Conservation (phyloP, 2,888 invertebrate species). For the Yponomeuta plumbellus region DNA sequence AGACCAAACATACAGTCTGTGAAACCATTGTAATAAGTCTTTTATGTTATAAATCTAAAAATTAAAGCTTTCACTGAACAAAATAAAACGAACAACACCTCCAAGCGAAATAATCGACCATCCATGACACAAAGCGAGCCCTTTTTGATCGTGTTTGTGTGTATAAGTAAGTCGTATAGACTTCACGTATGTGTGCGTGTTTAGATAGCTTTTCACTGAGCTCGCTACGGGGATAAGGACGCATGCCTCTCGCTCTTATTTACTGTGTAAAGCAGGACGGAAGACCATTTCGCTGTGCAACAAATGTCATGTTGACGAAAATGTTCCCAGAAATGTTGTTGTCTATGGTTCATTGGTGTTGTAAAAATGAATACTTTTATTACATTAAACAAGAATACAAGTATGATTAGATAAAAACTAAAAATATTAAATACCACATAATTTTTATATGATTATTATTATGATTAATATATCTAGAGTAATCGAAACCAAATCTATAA, state of each 20-base stretch:
- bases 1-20: slow-evolving; percentile 31
- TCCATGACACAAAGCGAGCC: slow-evolving; percentile 32
- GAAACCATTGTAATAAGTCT: slow-evolving; percentile 36
- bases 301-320: no score
- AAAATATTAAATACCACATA: background rate
- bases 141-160: slow-evolving; percentile 25
- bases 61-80: slow-evolving; percentile 30
- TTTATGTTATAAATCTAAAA: slow-evolving; percentile 47
- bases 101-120: slow-evolving; percentile 43
- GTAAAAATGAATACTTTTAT: background rate
- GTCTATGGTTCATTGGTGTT: background rate
- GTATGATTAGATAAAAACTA: background rate
- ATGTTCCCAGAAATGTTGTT: background rate
- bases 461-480: no score
- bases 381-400: background rate
- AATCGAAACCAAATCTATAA: no score
- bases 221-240: no score
- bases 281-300: no score
- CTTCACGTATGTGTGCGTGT: no score
- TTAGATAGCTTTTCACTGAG: no score
- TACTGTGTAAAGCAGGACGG: no score
- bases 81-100: slow-evolving; percentile 43
- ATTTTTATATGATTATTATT: background rate
- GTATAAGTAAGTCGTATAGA: background rate
- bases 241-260: no score